A percentile compares a stretch with the other conserved stretches of the same genome.
Evolutionary conservation across 2,113 vertebrate genomes (phyloP).

Genomic region (Mus spicilegus): DNA sequence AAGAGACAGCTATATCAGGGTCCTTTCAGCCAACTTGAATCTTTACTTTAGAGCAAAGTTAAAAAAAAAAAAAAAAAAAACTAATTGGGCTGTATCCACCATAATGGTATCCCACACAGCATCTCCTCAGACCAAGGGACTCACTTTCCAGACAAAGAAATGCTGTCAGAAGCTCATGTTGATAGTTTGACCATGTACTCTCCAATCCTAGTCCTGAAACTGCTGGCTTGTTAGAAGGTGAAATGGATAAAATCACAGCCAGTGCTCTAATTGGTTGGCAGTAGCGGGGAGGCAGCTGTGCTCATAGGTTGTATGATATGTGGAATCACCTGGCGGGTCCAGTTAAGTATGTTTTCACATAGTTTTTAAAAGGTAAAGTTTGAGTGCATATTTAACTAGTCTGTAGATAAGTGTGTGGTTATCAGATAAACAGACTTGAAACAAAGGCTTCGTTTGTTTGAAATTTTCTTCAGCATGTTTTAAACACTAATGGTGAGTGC

Average conservation of each 20-base stretch:
- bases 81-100: neutral
- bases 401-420: neutral
- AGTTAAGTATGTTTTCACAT: constrained; percentile 11
- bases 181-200: neutral
- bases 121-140: neutral
- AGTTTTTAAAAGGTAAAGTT: neutral
- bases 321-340: neutral
- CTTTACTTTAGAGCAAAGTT: constrained; percentile 24
- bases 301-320: constrained; percentile 2
- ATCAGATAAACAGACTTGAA: neutral
- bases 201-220: neutral
- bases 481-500: constrained; percentile 51
- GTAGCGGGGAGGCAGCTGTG: no score
- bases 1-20: no score
- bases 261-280: neutral
- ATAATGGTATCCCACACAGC: neutral
- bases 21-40: neutral
- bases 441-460: constrained; percentile 27
- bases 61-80: neutral
- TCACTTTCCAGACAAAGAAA: neutral
- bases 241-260: no score
- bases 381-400: neutral
- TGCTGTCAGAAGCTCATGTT: neutral
- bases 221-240: neutral
- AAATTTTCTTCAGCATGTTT: constrained; percentile 62